phyloP scores from a whole-genome alignment of 2,888 invertebrate species.

The Leptothorax acervorum region DNA sequence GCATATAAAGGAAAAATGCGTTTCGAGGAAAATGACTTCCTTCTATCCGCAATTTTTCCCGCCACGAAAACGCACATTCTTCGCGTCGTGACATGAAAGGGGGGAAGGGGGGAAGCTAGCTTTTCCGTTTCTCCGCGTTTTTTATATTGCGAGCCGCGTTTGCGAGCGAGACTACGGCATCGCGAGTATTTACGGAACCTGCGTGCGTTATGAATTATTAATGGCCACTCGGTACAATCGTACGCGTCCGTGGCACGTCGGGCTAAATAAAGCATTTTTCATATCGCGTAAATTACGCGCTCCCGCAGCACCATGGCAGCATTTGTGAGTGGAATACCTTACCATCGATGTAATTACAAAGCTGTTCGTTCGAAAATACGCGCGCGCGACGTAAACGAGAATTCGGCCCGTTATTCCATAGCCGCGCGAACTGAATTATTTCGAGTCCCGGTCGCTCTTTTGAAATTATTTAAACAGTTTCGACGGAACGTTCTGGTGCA shows the following conservation, averaged over 20 bases:
- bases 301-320: background rate
- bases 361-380: constrained; percentile 37
- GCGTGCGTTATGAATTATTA: constrained; percentile 71
- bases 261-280: constrained; percentile 61
- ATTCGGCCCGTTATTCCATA: constrained; percentile 17
- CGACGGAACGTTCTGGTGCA: background rate
- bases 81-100: constrained; percentile 2
- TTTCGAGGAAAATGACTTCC: background rate
- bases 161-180: constrained; percentile 43
- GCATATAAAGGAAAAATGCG: background rate
- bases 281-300: constrained; percentile 49
- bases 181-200: constrained; percentile 66
- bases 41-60: constrained; percentile 58
- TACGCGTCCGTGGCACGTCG: constrained; percentile 34
- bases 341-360: constrained; percentile 43
- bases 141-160: constrained; percentile 61
- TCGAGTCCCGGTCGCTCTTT: constrained; percentile 8
- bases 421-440: constrained; percentile 46
- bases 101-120: background rate
- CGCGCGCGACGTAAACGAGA: constrained; percentile 29
- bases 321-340: constrained; percentile 13
- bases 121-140: constrained; percentile 28
- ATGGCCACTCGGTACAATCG: constrained; percentile 58
- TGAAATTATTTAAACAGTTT: constrained; percentile 31
- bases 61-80: constrained; percentile 62